Conservation (phyloP, 2,113 vertebrate genomes). For the Camelus bactrianus region DNA sequence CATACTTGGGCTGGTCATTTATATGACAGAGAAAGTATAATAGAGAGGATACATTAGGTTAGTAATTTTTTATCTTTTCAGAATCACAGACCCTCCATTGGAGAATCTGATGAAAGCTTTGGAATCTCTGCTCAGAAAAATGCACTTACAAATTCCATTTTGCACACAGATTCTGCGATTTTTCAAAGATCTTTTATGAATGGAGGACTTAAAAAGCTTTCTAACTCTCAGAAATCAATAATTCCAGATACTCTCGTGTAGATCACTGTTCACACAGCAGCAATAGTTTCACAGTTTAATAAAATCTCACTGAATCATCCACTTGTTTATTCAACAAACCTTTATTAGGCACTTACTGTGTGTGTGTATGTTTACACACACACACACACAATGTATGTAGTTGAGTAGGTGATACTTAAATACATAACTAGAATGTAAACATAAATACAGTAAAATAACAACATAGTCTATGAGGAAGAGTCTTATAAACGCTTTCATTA, state of each 20-base stretch:
- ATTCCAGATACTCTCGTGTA: not conserved
- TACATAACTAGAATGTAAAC: not conserved
- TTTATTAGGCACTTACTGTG: not conserved
- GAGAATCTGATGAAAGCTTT: constrained; percentile 17
- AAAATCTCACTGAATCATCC: constrained; percentile 17
- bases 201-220: constrained; percentile 36
- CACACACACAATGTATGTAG: not conserved
- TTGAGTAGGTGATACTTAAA: not conserved
- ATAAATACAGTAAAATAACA: not conserved
- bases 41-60: not conserved
- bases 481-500: not conserved
- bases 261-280: not conserved
- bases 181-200: not conserved
- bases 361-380: not conserved
- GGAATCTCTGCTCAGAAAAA: constrained; percentile 32
- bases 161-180: not conserved
- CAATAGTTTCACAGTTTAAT: not conserved
- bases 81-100: not conserved
- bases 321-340: constrained; percentile 44
- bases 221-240: not conserved
- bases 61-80: constrained; percentile 7
- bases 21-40: not conserved
- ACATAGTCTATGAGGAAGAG: not conserved
- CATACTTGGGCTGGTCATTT: not conserved
- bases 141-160: not conserved